Conservation (phyloP, 1,140 invertebrate species). For the Homalodisca vitripennis region DNA sequence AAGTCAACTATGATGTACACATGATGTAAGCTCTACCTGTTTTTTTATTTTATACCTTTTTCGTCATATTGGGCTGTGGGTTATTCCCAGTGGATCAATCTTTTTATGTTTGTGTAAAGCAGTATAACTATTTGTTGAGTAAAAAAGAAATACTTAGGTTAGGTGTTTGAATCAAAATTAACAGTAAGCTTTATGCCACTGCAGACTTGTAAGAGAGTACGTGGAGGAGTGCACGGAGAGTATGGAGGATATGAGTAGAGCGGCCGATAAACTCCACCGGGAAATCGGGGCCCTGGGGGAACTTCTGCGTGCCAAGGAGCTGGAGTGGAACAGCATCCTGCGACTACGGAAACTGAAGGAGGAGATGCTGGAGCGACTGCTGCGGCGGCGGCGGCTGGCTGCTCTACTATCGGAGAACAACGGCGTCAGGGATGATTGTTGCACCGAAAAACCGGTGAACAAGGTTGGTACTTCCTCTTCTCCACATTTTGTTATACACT, state of each 20-base stretch:
- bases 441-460: no score
- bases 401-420: slow-evolving; percentile 42
- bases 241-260: slow-evolving; percentile 57
- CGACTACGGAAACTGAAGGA: slow-evolving; percentile 77
- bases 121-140: no score
- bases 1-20: no score
- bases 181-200: slow-evolving; percentile 30
- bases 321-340: slow-evolving; percentile 62
- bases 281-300: slow-evolving; percentile 67
- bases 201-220: slow-evolving; percentile 56
- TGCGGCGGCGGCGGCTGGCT: slow-evolving; percentile 61
- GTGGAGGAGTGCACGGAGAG: slow-evolving; percentile 56
- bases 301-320: slow-evolving; percentile 62
- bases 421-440: slow-evolving; percentile 11
- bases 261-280: slow-evolving; percentile 56
- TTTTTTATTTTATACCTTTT: no score
- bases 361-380: slow-evolving; percentile 66
- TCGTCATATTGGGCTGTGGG: no score
- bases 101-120: no score
- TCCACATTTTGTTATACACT: no score
- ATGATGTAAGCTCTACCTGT: no score
- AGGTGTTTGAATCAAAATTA: no score
- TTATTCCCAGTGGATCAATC: no score
- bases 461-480: no score
- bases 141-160: not conserved